Base-by-base conservation (phyloP, 2,888 invertebrate species). In the Cephonodes hylas region DNA sequence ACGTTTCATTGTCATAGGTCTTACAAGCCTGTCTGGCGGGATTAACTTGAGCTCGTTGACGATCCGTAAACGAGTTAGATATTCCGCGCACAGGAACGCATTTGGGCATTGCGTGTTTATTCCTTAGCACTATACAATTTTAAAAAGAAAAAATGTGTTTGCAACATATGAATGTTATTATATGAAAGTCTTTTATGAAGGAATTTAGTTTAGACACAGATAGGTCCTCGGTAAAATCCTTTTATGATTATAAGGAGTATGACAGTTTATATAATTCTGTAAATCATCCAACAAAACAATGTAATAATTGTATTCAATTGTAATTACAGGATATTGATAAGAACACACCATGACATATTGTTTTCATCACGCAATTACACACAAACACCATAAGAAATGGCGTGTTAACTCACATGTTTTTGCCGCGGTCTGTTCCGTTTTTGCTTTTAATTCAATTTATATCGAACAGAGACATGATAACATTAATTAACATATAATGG, bases 31-130 rank as follows among this genome's bases (percentile, higher is more conserved):
- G 69, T 70, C 71, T 74, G 67, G 66, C 66, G 72, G 81, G 81
- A 86, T 86, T 84, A 85, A 82, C 80, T 80, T 84, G 81, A 81
- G 31, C 75, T 81, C 75, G 80, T 85, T 83, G 87, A 86, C 84
- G 84, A 84, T 75, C 81, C 76, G 76, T 79, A 78, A 84, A 84
- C 82, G 79, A 79, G 80, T 81, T 83, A 75, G 75, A 72, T 70
- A 72, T 73, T 78, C 72, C 72, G 74, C 70, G 70, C 46, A 70
- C 81, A 84, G 88, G 76, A 76, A 63, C 75, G 87, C 67, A 85
- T 44, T 27, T 45, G 38, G 48, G 38, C 42, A 15, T 22, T 31
- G 7, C 3, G 15, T 25, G 23, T 27, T 27, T 27, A 27, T 27
- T 27, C 3, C 20, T 13, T 13, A 34, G 22, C 45, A 45, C n/a